phyloP scores from a whole-genome alignment of 1,140 invertebrate species.

The Drosophila quadrilineata region DNA sequence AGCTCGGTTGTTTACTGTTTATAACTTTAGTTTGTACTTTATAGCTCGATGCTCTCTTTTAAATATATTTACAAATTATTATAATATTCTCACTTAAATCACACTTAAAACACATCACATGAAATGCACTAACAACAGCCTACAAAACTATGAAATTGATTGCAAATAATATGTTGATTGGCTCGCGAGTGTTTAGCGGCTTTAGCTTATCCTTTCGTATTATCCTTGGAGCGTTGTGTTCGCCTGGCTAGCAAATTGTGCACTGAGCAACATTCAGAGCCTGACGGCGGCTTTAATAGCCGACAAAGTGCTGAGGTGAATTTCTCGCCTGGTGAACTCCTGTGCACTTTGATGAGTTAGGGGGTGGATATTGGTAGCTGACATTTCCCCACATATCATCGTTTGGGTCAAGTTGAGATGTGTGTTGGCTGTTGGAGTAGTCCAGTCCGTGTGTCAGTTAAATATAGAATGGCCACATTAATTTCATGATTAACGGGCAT shows the following conservation, averaged over 20 bases:
- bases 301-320: slow-evolving; percentile 45
- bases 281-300: slow-evolving; percentile 57
- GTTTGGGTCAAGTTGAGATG: slow-evolving; percentile 45
- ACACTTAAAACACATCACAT: slow-evolving; percentile 8
- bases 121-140: slow-evolving; percentile 15
- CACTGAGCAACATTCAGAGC: slow-evolving; percentile 46
- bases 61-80: slow-evolving; percentile 4
- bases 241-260: slow-evolving; percentile 45
- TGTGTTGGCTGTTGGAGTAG: neutral
- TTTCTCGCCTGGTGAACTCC: slow-evolving; percentile 41
- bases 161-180: too few relatives aligned
- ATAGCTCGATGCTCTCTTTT: slow-evolving; percentile 31
- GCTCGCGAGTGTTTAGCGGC: slow-evolving; percentile 16
- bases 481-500: slow-evolving; percentile 51
- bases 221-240: slow-evolving; percentile 40
- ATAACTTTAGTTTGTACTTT: slow-evolving; percentile 25
- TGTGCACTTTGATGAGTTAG: slow-evolving; percentile 4
- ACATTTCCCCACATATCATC: neutral
- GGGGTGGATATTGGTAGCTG: slow-evolving; percentile 8
- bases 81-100: slow-evolving; percentile 12
- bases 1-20: too few relatives aligned
- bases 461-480: slow-evolving; percentile 40
- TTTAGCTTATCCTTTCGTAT: slow-evolving; percentile 1
- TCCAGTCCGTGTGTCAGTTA: slow-evolving; percentile 3
- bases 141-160: slow-evolving; percentile 10